Evolutionary conservation across 2,888 invertebrate genomes (phyloP), one percentile per base, ranked within the genome.

Genomic region (Charanyca ferruginea): DNA sequence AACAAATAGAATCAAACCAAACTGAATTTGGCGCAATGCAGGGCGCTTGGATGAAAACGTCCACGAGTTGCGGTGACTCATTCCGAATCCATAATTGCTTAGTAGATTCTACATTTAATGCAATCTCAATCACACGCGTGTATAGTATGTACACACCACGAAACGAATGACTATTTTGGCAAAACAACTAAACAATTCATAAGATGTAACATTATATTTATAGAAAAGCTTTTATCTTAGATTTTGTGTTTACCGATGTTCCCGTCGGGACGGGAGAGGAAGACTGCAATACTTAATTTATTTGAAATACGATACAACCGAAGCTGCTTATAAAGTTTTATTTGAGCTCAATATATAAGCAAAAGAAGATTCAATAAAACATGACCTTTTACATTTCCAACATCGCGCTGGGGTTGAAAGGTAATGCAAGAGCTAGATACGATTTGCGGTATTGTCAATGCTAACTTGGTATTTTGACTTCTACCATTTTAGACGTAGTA

Each of bases 1-100:
- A 88, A 89, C 90, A 91, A 92, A 91, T 89, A 89, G 82, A 90
- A 90, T 86, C 86, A 90, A 90, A 90, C 88, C 87, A 87, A 91
- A 89, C 87, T 85, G 87, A 90, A 89, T 92, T 92, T 94, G 94
- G 92, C 93, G 94, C 94, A 94, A 92, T 94, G 94, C 94, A 94
- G 94, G 91, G 91, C 88, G 90, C 84, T 86, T 87, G 87, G 87
- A 86, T 91, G 85, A 85, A 89, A 90, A 88, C 88, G 85, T 90
- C 85, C 90, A 91, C 89, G 85, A 89, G 86, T 88, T 88, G 89
- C 89, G 89, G 89, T 89, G 89, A 91, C 89, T 91, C 89, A 91
- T 91, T 92, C 87, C 83, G 80, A 89, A 91, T 88, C 86, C 86
- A 87, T 91, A 91, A 91, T 90, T 91, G 90, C 85, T 90, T 86